Evolutionary conservation across 2,888 invertebrate species (phyloP).

Genomic region (Spilosoma lubricipeda): DNA sequence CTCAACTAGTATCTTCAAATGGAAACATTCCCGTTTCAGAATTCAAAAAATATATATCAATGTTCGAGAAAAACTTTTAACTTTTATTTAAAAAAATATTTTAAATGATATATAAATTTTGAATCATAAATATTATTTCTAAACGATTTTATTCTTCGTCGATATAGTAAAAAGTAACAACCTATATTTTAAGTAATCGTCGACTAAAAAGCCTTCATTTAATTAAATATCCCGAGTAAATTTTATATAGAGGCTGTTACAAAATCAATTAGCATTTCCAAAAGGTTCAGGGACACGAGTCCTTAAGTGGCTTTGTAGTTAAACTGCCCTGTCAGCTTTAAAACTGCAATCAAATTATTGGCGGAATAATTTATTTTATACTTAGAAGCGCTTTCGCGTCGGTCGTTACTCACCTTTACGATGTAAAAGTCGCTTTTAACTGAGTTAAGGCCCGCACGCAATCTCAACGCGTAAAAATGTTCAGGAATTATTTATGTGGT

Average conservation of each 20-base stretch:
- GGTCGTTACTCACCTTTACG: conserved; percentile 78
- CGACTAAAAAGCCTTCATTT: conserved; percentile 11
- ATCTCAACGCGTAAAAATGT: conserved; percentile 71
- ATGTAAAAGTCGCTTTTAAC: conserved; percentile 76
- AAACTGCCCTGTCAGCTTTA: conserved; percentile 52
- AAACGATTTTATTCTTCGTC: not conserved
- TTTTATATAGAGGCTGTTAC: conserved; percentile 21
- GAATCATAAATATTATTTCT: not conserved
- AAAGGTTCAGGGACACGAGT: conserved; percentile 38
- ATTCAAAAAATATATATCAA: too few species aligned
- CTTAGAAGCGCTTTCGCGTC: conserved; percentile 55
- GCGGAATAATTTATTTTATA: conserved; percentile 70
- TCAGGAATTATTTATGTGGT: conserved; percentile 70
- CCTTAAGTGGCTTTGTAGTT: conserved; percentile 39
- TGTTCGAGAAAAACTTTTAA: not conserved
- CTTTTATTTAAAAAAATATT: not conserved
- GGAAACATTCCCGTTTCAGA: too few species aligned
- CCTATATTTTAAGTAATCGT: conserved; percentile 15
- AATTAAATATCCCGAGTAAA: conserved; percentile 22
- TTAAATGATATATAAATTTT: not conserved
- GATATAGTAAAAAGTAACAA: not conserved
- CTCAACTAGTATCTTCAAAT: too few species aligned
- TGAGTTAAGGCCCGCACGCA: conserved; percentile 75
- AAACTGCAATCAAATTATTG: conserved; percentile 65
- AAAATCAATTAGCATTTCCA: conserved; percentile 50